Percentiles rank a stretch among this genome's conserved stretches.
phyloP scores from a whole-genome alignment of 2,113 vertebrate species.

The Lanius collurio region DNA sequence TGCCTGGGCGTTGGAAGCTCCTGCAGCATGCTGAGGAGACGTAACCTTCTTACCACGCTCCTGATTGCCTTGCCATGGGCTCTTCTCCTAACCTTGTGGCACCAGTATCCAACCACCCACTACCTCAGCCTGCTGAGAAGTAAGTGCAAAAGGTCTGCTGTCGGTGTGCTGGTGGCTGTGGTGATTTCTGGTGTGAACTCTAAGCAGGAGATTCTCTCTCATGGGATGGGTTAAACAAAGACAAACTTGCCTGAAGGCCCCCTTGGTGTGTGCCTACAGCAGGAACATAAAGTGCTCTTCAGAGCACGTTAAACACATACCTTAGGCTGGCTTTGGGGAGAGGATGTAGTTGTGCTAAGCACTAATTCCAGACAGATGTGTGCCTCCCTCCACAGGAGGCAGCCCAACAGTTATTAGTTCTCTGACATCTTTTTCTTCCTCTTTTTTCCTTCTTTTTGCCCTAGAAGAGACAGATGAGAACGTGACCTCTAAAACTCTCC shows the following conservation, averaged over 20 bases:
- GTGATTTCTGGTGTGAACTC: neutral
- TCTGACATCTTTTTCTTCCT: neutral
- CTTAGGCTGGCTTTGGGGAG: neutral
- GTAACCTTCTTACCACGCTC: slow-evolving; percentile 76
- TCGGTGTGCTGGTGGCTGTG: neutral
- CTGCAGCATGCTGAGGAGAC: slow-evolving; percentile 77
- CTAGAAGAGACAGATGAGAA: slow-evolving; percentile 74
- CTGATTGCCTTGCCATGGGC: slow-evolving; percentile 76
- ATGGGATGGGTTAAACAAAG: neutral
- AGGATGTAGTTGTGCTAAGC: neutral
- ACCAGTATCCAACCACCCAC: slow-evolving; percentile 73
- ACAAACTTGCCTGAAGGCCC: neutral
- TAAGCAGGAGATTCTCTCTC: neutral
- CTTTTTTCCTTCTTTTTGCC: neutral
- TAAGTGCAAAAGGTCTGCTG: slow-evolving; percentile 45
- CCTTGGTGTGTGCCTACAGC: neutral
- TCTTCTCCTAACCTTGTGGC: slow-evolving; percentile 75
- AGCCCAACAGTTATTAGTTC: neutral
- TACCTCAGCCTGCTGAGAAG: slow-evolving; percentile 75
- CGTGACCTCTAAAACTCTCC: slow-evolving; percentile 57
- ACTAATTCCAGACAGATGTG: neutral
- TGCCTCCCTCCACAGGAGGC: neutral
- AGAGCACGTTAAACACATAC: accelerated
- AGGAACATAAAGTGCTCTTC: neutral
- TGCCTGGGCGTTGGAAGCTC: slow-evolving; percentile 64